Base-by-base conservation (phyloP, 2,113 vertebrate species). In the Accipiter cooperii region DNA sequence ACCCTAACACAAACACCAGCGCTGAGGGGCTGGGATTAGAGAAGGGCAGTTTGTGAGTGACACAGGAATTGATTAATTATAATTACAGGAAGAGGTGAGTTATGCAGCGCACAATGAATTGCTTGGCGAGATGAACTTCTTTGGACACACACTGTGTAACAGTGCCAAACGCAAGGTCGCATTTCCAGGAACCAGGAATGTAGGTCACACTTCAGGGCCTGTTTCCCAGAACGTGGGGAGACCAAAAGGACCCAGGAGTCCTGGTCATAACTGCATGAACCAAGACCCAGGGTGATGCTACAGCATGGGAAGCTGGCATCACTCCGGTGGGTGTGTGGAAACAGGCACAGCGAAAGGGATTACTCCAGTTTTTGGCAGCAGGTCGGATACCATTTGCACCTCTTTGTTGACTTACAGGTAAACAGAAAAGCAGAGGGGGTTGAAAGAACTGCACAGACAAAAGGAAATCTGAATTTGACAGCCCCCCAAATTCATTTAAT, bases 271-370 rank as follows among this genome's bases (percentile, higher is more conserved):
- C 8, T 12, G 63, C 13, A 7, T 3, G 2, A n/a, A 33, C 2
- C 31, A 7, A 69, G 61, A 18, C 25, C 17, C 14, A 5, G 22
- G 24, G 52, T 12, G 64, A 86, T 13, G 54, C 11, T 19, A 2
- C 31, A 73, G 69, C 75, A 21, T 0, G 0, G 52, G 49, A 36
- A 47, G 29, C 17, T 3, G 31, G 36, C 51, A 12, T 5, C 3
- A 4, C 13, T 19, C 8, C 2, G 0, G 68, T 0, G 4, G 66
- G 34, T 1, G 5, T 1, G 33, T 69, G 52, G 44, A 52, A 89
- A 65, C 0, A 1, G 54, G 18, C 25, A 28, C 0, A 1, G 42
- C 5, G 0, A 51, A 7, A 75, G 73, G 49, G 36, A 36, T 24
- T 17, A 7, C 54, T 60, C 24, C 63, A n/a, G 36, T 6, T 3